Percentiles rank a stretch among this genome's conserved stretches.
Evolutionary conservation across 2,888 invertebrate species (phyloP).

Genomic region (Prionchulus punctatus): DNA sequence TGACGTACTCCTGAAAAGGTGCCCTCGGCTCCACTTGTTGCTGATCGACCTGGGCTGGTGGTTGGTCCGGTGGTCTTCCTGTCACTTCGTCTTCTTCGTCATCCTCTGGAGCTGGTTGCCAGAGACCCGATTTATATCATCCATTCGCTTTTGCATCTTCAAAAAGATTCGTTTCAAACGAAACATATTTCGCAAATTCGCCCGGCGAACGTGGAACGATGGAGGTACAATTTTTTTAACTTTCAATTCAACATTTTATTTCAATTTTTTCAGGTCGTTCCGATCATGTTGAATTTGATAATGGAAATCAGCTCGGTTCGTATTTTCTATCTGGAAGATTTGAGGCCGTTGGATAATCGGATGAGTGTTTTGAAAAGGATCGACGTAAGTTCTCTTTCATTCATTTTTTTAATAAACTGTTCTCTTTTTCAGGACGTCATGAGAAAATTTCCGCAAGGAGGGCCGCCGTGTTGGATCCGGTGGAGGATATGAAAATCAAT

Average conservation of each 20-base stretch:
- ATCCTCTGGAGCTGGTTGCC: too few species aligned
- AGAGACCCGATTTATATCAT: not conserved
- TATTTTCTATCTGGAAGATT: conserved; percentile 72
- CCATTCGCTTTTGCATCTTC: not conserved
- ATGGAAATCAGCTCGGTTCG: conserved; percentile 73
- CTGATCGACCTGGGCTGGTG: too few species aligned
- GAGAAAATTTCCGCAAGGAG: not conserved
- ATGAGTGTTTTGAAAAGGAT: conserved; percentile 68
- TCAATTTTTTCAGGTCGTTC: conserved; percentile 45
- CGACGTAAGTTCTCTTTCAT: conserved; percentile 38
- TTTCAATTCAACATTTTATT: not conserved
- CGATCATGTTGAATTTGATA: conserved; percentile 63
- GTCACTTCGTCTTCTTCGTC: too few species aligned
- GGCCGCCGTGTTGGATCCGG: conserved; percentile 56
- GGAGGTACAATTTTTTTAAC: too few species aligned
- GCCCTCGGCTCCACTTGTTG: too few species aligned
- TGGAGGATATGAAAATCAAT: conserved; percentile 86
- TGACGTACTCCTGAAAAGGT: too few species aligned
- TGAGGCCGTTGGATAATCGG: conserved; percentile 64
- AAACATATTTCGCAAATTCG: not conserved
- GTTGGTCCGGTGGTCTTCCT: too few species aligned
- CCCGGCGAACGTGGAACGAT: conserved; percentile 34
- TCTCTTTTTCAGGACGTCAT: not conserved
- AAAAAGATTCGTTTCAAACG: not conserved
- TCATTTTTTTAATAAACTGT: too few species aligned